These are phyloP conservation scores for Agrotis puta DNA, from an alignment of 2,888 invertebrate genomes.

Conservation along the genomic window DNA sequence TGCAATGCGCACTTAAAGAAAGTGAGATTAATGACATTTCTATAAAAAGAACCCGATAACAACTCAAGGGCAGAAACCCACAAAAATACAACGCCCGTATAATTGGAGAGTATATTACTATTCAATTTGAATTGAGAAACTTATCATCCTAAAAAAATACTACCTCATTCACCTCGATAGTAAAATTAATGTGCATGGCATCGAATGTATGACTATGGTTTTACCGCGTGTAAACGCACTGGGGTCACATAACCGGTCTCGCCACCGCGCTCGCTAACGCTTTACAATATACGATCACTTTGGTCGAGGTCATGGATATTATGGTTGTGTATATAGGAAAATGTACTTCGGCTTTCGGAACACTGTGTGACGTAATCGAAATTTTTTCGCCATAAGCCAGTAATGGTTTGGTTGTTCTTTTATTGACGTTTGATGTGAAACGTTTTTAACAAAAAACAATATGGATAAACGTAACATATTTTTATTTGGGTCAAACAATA, in stretches of 20 bases:
- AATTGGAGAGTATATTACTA: too few species aligned
- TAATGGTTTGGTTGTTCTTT: neutral
- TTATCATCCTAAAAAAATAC: too few species aligned
- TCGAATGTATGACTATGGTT: neutral
- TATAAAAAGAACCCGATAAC: too few species aligned
- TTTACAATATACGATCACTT: too few species aligned
- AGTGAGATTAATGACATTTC: too few species aligned
- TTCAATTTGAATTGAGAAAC: too few species aligned
- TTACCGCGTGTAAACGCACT: neutral
- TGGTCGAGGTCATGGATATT: neutral
- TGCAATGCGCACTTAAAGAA: too few species aligned
- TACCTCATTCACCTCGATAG: neutral
- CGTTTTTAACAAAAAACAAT: neutral
- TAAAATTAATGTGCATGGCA: neutral
- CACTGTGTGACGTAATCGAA: neutral
- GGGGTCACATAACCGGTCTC: neutral
- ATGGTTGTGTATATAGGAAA: constrained; percentile 49
- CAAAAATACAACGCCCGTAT: too few species aligned
- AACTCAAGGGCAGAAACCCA: too few species aligned
- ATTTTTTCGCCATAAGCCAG: neutral
- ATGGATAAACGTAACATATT: neutral
- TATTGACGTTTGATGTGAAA: neutral
- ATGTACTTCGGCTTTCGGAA: constrained; percentile 19
- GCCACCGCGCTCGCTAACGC: neutral
- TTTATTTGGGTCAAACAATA: too few species aligned